Conservation (phyloP, 2,888 invertebrate genomes). For the Itoplectis maculator region DNA sequence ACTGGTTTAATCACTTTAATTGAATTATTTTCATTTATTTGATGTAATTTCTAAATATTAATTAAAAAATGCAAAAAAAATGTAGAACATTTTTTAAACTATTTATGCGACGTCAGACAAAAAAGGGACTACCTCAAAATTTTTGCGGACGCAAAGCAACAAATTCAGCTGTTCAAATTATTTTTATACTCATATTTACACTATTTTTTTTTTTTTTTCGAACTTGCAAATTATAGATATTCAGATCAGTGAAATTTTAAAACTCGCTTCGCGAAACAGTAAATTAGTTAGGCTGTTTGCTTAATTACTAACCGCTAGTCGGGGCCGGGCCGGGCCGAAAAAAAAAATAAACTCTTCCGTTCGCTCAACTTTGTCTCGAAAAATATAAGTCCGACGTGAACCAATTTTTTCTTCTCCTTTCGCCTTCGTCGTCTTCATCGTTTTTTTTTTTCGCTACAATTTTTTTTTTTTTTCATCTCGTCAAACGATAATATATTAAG, state of each 20-base stretch:
- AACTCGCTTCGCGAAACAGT: conserved; percentile 62
- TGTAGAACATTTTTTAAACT: too few species aligned
- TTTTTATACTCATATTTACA: too few species aligned
- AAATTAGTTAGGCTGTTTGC: conserved; percentile 69
- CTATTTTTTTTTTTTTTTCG: too few species aligned
- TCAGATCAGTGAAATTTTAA: conserved; percentile 72
- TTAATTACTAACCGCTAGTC: conserved; percentile 63
- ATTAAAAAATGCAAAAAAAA: too few species aligned
- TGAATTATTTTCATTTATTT: too few species aligned
- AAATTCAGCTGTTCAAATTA: too few species aligned
- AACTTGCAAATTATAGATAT: too few species aligned
- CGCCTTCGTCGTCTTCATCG: conserved; percentile 21
- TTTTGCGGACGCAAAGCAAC: conserved; percentile 68
- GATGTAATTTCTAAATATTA: too few species aligned
- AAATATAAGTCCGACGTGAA: conserved; percentile 82
- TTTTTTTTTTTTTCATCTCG: conserved; percentile 70
- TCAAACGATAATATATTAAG: conserved; percentile 80
- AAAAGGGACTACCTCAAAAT: too few species aligned
- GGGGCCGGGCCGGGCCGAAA: conserved; percentile 51
- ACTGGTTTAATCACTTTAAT: too few species aligned
- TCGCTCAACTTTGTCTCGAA: conserved; percentile 77
- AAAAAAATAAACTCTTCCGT: conserved; percentile 75
- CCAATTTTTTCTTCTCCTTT: conserved; percentile 74
- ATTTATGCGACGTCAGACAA: too few species aligned
- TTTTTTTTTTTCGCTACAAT: conserved; percentile 57